Evolutionary conservation across 1,140 invertebrate species (phyloP).

Genomic region (Hermetia illucens): DNA sequence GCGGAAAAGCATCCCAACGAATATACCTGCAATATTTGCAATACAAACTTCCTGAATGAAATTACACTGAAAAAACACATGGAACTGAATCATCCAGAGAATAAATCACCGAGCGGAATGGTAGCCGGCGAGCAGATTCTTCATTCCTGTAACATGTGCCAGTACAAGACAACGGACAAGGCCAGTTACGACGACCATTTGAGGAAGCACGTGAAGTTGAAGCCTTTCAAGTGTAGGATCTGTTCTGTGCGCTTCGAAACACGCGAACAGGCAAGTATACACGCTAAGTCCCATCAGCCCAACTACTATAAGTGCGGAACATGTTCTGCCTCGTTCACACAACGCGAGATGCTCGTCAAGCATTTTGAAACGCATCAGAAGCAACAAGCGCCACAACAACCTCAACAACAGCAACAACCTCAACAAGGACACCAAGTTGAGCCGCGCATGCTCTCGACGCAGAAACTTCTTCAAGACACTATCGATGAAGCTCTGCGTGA

Average conservation of each 20-base stretch:
- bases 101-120: constrained; percentile 15
- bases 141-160: constrained; percentile 26
- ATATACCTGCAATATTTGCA: constrained; percentile 26
- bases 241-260: constrained; percentile 29
- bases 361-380: constrained; percentile 28
- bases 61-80: constrained; percentile 26
- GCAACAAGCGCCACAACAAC: constrained; percentile 29
- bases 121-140: no score
- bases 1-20: constrained; percentile 22
- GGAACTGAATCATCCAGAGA: constrained; percentile 21
- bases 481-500: constrained; percentile 30
- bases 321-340: constrained; percentile 26
- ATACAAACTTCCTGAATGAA: constrained; percentile 28
- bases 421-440: constrained; percentile 25
- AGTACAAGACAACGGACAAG: constrained; percentile 28
- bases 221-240: constrained; percentile 29
- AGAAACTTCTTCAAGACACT: constrained; percentile 28
- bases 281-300: constrained; percentile 28
- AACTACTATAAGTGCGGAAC: constrained; percentile 30
- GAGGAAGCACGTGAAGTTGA: constrained; percentile 26
- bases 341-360: constrained; percentile 24
- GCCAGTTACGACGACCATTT: constrained; percentile 23
- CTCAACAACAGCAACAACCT: constrained; percentile 24
- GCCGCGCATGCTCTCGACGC: constrained; percentile 18
- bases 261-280: constrained; percentile 24